A percentile compares a stretch with the other conserved stretches of the same genome.
Evolutionary conservation across 1,140 invertebrate species (phyloP).

Genomic region (Stenopsyche tienmushanensis): DNA sequence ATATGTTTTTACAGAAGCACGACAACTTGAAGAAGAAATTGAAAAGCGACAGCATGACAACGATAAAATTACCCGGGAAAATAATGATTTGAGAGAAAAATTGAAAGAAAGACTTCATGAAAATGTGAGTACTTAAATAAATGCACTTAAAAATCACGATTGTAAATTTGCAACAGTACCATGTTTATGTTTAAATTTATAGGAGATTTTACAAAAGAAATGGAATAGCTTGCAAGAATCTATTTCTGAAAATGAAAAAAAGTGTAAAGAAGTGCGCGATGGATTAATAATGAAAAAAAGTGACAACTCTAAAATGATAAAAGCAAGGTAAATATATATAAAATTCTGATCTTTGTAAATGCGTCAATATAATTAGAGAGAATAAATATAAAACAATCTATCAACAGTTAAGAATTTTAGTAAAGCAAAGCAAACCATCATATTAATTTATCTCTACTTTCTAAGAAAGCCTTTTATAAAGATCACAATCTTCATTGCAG

Average conservation of each 20-base stretch:
- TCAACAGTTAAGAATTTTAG: no score
- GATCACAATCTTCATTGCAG: no score
- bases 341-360: no score
- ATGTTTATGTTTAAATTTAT: background rate
- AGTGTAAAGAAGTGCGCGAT: constrained; percentile 43
- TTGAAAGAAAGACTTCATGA: background rate
- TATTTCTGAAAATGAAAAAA: constrained; percentile 44
- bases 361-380: no score
- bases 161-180: background rate
- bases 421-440: no score
- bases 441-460: no score
- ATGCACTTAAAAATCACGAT: no score
- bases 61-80: background rate
- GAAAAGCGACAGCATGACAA: background rate
- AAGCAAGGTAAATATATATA: constrained; percentile 50
- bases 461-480: no score
- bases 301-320: constrained; percentile 47
- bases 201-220: constrained; percentile 47
- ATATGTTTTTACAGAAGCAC: background rate
- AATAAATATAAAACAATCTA: no score
- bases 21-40: background rate
- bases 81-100: background rate
- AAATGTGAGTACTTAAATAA: background rate
- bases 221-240: constrained; percentile 43
- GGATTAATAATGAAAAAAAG: constrained; percentile 47